phyloP scores from a whole-genome alignment of 1,140 invertebrate species.

The Drosophila murphyi region DNA sequence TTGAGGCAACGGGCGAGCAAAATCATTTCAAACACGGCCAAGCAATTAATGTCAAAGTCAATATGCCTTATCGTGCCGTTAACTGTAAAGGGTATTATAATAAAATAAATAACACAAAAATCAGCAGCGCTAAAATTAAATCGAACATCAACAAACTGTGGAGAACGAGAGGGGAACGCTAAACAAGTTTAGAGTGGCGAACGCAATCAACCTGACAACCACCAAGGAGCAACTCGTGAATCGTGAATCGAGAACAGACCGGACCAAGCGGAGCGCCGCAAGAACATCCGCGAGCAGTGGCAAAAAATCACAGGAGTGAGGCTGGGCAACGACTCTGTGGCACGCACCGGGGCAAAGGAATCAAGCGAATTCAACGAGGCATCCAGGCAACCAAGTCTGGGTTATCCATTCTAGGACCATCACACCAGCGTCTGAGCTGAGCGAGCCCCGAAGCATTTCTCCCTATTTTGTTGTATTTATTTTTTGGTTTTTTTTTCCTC shows the following conservation, averaged over 20 bases:
- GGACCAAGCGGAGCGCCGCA: conserved; percentile 11
- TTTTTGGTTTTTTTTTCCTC: conserved; percentile 9
- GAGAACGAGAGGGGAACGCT: conserved; percentile 47
- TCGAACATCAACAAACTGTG: conserved; percentile 82
- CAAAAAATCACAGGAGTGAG: conserved; percentile 12
- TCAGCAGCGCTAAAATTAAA: conserved; percentile 79
- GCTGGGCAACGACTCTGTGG: background rate
- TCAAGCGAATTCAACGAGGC: conserved; percentile 77
- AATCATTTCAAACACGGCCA: conserved; percentile 23
- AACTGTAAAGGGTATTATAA: conserved; percentile 82
- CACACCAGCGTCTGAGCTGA: conserved; percentile 22
- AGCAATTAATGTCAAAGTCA: conserved; percentile 81
- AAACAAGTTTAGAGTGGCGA: conserved; percentile 13
- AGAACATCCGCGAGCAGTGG: conserved; percentile 3
- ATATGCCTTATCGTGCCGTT: conserved; percentile 80
- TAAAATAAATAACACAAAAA: conserved; percentile 83
- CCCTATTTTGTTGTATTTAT: conserved; percentile 27
- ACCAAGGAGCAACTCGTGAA: background rate
- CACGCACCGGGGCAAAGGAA: conserved; percentile 43
- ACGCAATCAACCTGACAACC: conserved; percentile 14
- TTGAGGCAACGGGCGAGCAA: conserved; percentile 14
- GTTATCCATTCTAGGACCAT: conserved; percentile 67
- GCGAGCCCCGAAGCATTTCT: conserved; percentile 51
- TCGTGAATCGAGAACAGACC: background rate
- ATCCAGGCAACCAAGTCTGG: conserved; percentile 60